phyloP scores from a whole-genome alignment of 2,113 vertebrate genomes.

The Sylvia atricapilla region DNA sequence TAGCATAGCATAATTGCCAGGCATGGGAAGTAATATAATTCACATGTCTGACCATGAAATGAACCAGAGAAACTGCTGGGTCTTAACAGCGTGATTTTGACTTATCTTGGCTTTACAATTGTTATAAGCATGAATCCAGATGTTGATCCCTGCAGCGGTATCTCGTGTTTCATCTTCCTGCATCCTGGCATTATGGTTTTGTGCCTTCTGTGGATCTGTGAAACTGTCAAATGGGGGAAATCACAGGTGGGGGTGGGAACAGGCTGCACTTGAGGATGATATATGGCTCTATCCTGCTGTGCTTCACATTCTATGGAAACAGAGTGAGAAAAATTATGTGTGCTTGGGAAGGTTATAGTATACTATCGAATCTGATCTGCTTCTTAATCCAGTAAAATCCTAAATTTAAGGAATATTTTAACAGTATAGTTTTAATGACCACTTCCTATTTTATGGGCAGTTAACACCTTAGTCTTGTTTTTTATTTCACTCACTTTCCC shows the following conservation, averaged over 20 bases:
- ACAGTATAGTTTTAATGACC: not conserved
- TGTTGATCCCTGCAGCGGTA: not conserved
- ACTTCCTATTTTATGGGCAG: not conserved
- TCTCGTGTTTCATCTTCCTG: not conserved
- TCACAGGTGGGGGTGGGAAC: not conserved
- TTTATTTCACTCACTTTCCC: not conserved
- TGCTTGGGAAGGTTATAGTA: not conserved
- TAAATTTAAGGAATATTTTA: not conserved
- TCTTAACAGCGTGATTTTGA: conserved; percentile 9
- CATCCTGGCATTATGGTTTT: not conserved
- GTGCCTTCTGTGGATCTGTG: not conserved
- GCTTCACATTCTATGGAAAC: not conserved
- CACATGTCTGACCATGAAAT: conserved; percentile 21
- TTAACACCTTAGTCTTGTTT: not conserved
- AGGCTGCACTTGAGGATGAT: not conserved
- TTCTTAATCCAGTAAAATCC: not conserved
- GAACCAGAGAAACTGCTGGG: not conserved
- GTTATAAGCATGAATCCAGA: not conserved
- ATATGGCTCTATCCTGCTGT: not conserved
- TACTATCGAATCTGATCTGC: not conserved
- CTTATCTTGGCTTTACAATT: not conserved
- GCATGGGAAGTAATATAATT: conserved; percentile 8
- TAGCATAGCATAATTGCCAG: not conserved
- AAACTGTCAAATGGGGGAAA: not conserved
- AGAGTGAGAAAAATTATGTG: not conserved